Percentiles rank a stretch among this genome's conserved stretches.
phyloP scores from a whole-genome alignment of 2,113 vertebrate genomes.

The Circaetus cinerascens region DNA sequence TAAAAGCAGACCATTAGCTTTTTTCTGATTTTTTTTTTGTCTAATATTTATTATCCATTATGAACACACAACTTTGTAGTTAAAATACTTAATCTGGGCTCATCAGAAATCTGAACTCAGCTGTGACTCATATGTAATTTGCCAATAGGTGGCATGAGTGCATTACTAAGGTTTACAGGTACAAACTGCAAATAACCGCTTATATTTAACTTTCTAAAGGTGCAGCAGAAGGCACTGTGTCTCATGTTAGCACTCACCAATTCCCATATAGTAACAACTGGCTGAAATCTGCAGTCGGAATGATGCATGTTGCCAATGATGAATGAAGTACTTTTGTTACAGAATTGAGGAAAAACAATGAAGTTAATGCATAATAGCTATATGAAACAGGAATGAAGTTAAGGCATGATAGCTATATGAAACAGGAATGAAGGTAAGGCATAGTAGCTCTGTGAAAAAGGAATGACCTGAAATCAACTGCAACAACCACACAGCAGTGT shows the following conservation, averaged over 20 bases:
- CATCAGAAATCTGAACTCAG: not conserved
- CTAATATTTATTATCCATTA: not conserved
- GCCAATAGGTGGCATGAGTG: constrained; percentile 67
- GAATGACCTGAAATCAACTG: not conserved
- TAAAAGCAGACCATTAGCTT: not conserved
- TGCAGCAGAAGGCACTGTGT: not conserved
- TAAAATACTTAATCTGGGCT: not conserved
- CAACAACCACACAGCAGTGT: not conserved
- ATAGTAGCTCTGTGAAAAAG: not conserved
- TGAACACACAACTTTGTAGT: not conserved
- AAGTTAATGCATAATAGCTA: not conserved
- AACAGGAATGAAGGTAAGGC: not conserved
- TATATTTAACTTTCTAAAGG: not conserved
- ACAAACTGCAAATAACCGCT: not conserved
- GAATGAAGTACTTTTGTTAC: not conserved
- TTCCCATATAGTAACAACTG: not conserved
- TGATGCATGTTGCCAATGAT: not conserved
- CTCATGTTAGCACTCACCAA: not conserved
- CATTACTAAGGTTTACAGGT: constrained; percentile 19
- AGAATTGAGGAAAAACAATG: not conserved
- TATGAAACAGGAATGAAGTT: not conserved
- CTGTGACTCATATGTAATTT: not conserved
- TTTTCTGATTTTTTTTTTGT: not conserved
- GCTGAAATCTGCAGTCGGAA: not conserved
- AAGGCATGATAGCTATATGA: too few species aligned